phyloP scores from a whole-genome alignment of 1,140 invertebrate genomes.

The Papilio dardanus region DNA sequence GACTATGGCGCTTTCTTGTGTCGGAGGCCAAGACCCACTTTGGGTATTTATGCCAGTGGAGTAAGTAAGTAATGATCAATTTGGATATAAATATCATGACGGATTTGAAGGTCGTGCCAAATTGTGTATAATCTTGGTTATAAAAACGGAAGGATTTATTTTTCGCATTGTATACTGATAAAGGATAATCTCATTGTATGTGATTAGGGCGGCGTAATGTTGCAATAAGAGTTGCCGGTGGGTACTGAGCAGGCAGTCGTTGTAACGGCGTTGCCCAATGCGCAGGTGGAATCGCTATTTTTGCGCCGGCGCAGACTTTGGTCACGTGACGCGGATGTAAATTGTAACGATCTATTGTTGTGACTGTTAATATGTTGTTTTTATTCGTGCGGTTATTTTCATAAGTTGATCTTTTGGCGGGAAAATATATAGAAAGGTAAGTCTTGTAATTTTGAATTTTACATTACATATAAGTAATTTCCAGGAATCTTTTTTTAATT shows the following conservation, averaged over 20 bases:
- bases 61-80: no score
- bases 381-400: background rate
- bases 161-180: background rate
- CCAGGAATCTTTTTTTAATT: no score
- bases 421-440: background rate
- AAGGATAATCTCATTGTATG: conserved; percentile 9
- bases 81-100: no score
- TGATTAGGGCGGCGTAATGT: background rate
- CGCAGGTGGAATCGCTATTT: conserved; percentile 11
- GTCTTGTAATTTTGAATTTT: no score
- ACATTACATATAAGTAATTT: no score
- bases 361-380: background rate
- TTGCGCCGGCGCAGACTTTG: conserved; percentile 18
- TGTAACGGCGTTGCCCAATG: conserved; percentile 21
- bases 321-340: background rate
- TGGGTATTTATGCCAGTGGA: no score
- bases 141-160: no score
- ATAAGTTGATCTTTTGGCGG: background rate
- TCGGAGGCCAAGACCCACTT: no score
- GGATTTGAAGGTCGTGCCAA: no score
- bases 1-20: no score
- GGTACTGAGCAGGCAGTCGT: background rate
- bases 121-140: no score
- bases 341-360: background rate
- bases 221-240: conserved; percentile 15